These are phyloP conservation scores for Eurytoma adleriae DNA, from an alignment of 2,888 invertebrate genomes.

Conservation along the genomic window DNA sequence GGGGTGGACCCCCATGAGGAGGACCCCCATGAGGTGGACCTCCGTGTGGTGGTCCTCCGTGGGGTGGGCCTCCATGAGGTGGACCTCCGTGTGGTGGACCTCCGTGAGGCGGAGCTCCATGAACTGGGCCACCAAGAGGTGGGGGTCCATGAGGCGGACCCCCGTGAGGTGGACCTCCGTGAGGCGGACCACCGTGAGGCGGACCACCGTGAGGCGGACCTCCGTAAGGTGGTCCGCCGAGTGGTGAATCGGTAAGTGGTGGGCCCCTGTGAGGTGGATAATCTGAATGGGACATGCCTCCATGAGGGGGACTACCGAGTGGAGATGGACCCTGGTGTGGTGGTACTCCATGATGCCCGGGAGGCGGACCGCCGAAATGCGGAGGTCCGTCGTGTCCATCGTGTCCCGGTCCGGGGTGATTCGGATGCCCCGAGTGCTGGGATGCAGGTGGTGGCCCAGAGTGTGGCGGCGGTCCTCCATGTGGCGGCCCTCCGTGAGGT, in stretches of 20 bases:
- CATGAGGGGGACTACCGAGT: constrained; percentile 48
- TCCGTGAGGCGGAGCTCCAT: not conserved
- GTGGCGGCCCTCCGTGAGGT: constrained; percentile 13
- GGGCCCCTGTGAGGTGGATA: constrained; percentile 42
- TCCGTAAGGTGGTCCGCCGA: constrained; percentile 20
- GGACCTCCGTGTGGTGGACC: constrained; percentile 59
- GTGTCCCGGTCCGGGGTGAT: constrained; percentile 4
- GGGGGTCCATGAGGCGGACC: constrained; percentile 32
- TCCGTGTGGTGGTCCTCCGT: constrained; percentile 41
- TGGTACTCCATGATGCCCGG: constrained; percentile 16
- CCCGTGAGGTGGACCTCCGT: constrained; percentile 41
- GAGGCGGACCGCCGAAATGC: constrained; percentile 16
- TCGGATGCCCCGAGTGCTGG: not conserved
- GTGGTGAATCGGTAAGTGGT: constrained; percentile 15
- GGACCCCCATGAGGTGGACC: constrained; percentile 29
- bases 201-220: constrained; percentile 59
- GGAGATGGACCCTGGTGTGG: constrained; percentile 14
- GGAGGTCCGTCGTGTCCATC: constrained; percentile 12
- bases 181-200: constrained; percentile 76
- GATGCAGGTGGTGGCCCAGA: not conserved
- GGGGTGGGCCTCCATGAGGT: constrained; percentile 76
- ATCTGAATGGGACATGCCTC: constrained; percentile 44
- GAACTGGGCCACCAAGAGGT: not conserved
- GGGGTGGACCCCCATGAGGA: not conserved
- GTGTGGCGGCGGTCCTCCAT: constrained; percentile 18